These are phyloP conservation scores for Protonemura montana DNA, from an alignment of 2,888 invertebrate genomes.

Conservation along the genomic window DNA sequence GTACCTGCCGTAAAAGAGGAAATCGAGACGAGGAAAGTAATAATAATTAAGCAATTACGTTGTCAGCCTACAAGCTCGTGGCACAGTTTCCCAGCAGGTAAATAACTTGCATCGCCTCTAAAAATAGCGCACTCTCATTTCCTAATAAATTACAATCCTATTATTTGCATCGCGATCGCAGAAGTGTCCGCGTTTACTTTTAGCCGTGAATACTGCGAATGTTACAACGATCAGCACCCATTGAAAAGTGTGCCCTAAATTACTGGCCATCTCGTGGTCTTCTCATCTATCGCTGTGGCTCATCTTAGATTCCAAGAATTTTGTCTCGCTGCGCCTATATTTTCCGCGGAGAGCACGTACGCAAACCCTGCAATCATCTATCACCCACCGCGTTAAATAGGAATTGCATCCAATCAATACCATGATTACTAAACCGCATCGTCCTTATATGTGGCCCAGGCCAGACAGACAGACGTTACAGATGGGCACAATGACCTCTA, in stretches of 20 bases:
- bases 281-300: no score
- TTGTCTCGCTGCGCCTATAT: not conserved
- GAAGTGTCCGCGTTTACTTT: not conserved
- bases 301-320: not conserved
- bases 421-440: not conserved
- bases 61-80: not conserved
- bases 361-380: not conserved
- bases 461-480: not conserved
- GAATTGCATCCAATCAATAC: not conserved
- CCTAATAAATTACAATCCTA: not conserved
- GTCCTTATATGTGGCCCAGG: not conserved
- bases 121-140: not conserved
- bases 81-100: not conserved
- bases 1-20: not conserved
- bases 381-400: not conserved
- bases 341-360: not conserved
- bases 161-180: not conserved
- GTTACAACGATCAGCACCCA: no score
- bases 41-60: not conserved
- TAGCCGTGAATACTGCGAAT: not conserved
- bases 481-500: slow-evolving; percentile 12
- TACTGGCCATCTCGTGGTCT: no score
- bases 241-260: no score
- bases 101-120: not conserved
- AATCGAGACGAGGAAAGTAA: not conserved